Evolutionary conservation across 2,113 vertebrate species (phyloP).

Genomic region (Pachycephala philippinensis): DNA sequence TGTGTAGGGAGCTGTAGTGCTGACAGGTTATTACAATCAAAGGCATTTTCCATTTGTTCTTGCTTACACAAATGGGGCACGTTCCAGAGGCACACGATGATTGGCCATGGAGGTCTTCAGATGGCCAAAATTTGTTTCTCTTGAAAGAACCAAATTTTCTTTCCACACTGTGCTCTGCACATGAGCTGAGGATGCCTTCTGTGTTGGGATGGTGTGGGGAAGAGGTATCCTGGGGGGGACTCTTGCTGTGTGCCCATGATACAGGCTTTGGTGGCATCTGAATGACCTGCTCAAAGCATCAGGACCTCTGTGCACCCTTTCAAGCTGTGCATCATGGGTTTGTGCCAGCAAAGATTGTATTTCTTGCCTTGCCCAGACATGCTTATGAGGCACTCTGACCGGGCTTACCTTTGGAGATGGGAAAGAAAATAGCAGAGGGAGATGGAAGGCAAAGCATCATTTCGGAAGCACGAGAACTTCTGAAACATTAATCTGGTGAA

Average conservation of each 20-base stretch:
- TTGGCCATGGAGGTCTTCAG: neutral
- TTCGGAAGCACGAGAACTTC: conserved; percentile 20
- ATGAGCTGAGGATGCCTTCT: neutral
- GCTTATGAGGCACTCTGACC: conserved; percentile 11
- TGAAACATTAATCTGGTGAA: conserved; percentile 45
- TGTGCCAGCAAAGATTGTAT: neutral
- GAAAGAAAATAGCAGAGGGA: neutral
- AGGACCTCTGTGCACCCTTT: neutral
- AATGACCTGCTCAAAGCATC: neutral
- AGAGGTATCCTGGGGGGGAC: neutral
- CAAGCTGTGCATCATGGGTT: neutral
- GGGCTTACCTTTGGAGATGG: neutral
- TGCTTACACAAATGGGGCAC: neutral
- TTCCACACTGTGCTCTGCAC: neutral
- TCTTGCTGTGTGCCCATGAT: rapidly evolving
- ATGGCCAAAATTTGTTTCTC: neutral
- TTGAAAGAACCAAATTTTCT: neutral
- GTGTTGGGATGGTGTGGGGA: neutral
- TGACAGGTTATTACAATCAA: neutral
- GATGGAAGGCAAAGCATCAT: neutral
- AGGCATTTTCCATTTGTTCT: neutral
- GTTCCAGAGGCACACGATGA: neutral
- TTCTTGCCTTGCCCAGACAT: neutral
- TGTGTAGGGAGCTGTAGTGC: neutral
- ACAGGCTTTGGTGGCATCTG: neutral